A percentile compares a stretch with the other conserved stretches of the same genome.
phyloP scores from a whole-genome alignment of 2,113 vertebrate species.

The Brachypteracias leptosomus region DNA sequence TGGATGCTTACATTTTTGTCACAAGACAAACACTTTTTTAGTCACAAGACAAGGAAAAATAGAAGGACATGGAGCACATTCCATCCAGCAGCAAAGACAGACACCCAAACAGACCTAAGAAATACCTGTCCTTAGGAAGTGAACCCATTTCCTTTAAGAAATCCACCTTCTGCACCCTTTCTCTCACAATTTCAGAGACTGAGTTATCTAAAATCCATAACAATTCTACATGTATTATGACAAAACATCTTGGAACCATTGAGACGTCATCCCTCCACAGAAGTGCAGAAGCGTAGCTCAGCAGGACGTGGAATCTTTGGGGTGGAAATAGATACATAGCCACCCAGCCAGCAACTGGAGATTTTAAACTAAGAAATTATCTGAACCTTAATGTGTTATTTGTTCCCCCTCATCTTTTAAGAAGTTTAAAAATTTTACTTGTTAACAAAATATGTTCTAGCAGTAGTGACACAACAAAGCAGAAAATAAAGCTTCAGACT shows the following conservation, averaged over 20 bases:
- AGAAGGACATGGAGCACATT: background rate
- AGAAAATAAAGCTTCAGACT: background rate
- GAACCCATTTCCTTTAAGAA: background rate
- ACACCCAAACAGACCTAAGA: background rate
- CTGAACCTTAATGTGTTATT: background rate
- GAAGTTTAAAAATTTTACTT: background rate
- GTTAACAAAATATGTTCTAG: background rate
- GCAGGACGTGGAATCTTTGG: accelerated
- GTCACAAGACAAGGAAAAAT: background rate
- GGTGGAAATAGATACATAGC: background rate
- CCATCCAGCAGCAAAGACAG: background rate
- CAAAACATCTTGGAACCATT: background rate
- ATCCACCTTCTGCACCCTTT: background rate
- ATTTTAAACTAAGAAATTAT: background rate
- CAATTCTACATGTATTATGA: background rate
- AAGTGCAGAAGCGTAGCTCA: background rate
- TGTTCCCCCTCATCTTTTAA: background rate
- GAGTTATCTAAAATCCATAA: background rate
- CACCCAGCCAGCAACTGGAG: background rate
- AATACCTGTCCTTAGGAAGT: background rate
- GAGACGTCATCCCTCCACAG: background rate
- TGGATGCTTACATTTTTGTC: background rate
- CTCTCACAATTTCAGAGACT: background rate
- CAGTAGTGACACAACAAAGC: background rate
- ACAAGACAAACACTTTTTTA: background rate